Conservation (phyloP, 2,113 vertebrate species). For the Cheilinus undulatus region DNA sequence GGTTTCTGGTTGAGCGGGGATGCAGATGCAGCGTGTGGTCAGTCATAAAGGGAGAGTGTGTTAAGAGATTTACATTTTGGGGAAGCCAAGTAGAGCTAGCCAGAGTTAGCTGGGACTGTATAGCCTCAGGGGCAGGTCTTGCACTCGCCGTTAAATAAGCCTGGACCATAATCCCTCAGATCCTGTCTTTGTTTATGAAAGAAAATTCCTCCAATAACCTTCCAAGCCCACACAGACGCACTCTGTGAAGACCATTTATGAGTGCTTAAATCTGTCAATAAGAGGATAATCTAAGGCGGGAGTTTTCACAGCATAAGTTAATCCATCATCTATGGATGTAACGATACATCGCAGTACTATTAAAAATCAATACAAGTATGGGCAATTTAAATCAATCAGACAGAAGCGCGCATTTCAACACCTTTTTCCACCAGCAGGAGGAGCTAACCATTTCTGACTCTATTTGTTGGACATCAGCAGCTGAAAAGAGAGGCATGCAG, state of each 20-base stretch:
- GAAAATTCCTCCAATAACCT: conserved; percentile 74
- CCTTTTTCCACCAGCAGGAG: too few relatives aligned
- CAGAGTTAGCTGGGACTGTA: conserved; percentile 61
- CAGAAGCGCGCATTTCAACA: too few relatives aligned
- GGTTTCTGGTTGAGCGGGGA: conserved; percentile 40
- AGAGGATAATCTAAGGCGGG: conserved; percentile 20
- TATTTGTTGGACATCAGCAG: too few relatives aligned
- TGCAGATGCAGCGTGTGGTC: conserved; percentile 48
- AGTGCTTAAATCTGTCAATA: conserved; percentile 43
- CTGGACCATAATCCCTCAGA: conserved; percentile 74
- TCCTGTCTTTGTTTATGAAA: conserved; percentile 80
- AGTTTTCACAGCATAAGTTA: conserved; percentile 7
- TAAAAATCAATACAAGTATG: too few relatives aligned
- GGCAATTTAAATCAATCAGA: too few relatives aligned
- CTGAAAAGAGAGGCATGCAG: too few relatives aligned
- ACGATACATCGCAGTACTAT: too few relatives aligned
- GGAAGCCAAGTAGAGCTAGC: conserved; percentile 48
- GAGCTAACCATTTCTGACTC: too few relatives aligned
- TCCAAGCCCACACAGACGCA: conserved; percentile 74
- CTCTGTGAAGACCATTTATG: conserved; percentile 43
- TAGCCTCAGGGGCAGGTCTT: conserved; percentile 65
- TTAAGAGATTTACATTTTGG: conserved; percentile 61
- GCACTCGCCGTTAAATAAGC: conserved; percentile 72
- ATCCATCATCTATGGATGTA: conserved; percentile 24
- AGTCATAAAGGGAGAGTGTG: conserved; percentile 65